phyloP scores from a whole-genome alignment of 2,888 invertebrate genomes.

The Pelosia muscerda region DNA sequence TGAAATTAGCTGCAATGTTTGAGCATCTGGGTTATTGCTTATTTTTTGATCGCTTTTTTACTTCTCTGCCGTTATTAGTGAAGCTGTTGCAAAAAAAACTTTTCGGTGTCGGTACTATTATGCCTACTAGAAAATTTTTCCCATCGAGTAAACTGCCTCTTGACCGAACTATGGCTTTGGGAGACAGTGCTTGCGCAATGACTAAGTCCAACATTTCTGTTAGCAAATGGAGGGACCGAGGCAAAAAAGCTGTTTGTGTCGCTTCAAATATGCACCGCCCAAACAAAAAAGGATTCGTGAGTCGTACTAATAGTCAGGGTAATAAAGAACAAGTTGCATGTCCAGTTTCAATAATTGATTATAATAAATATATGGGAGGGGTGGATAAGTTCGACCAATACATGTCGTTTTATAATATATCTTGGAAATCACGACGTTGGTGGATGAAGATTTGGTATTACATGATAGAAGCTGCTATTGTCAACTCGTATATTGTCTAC shows the following conservation, averaged over 20 bases:
- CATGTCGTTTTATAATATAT: constrained; percentile 17
- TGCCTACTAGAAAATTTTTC: constrained; percentile 21
- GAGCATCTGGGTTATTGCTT: constrained; percentile 18
- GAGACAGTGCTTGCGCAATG: constrained; percentile 18
- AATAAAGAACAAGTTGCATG: constrained; percentile 16
- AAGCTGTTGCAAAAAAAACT: background rate
- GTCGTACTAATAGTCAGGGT: constrained; percentile 14
- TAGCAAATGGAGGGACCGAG: constrained; percentile 19
- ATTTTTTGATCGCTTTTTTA: constrained; percentile 18
- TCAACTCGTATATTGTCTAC: constrained; percentile 24
- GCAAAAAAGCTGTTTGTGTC: constrained; percentile 16
- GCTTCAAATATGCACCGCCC: constrained; percentile 19
- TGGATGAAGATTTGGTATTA: constrained; percentile 23
- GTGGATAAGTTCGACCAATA: constrained; percentile 18
- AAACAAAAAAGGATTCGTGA: constrained; percentile 12
- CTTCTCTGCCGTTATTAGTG: constrained; percentile 10
- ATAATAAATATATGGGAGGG: constrained; percentile 20
- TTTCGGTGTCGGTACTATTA: constrained; percentile 16
- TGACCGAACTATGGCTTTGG: constrained; percentile 16
- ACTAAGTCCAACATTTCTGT: constrained; percentile 17
- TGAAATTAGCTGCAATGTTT: constrained; percentile 14
- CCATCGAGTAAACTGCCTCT: constrained; percentile 14
- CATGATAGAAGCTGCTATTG: constrained; percentile 28
- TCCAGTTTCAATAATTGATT: constrained; percentile 15
- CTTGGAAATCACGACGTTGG: constrained; percentile 25